phyloP scores from a whole-genome alignment of 2,113 vertebrate genomes.

The Emydocephalus ijimae region DNA sequence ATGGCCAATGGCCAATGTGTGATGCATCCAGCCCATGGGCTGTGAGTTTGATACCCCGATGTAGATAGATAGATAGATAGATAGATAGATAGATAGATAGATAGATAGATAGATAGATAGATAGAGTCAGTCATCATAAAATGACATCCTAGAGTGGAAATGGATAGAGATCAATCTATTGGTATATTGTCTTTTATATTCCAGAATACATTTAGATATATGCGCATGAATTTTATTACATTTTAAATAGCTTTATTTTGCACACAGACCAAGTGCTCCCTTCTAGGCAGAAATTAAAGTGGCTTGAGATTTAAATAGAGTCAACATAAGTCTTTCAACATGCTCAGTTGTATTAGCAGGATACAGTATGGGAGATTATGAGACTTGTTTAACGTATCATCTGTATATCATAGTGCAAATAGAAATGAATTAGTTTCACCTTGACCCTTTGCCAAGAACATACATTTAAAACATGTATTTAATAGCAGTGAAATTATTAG shows the following conservation, averaged over 20 bases:
- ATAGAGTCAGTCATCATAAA: not conserved
- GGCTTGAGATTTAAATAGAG: slow-evolving; percentile 41
- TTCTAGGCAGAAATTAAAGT: slow-evolving; percentile 52
- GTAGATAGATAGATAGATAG: not conserved
- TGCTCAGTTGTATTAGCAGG: slow-evolving; percentile 36
- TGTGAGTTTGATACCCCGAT: too few relatives aligned
- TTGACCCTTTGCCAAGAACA: slow-evolving; percentile 15
- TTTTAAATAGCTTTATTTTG: slow-evolving; percentile 25
- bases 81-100: not conserved
- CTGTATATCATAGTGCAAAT: slow-evolving; percentile 18
- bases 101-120: not conserved
- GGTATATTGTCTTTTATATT: slow-evolving; percentile 37
- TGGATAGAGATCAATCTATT: not conserved
- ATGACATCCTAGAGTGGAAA: not conserved
- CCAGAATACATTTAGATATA: slow-evolving; percentile 35
- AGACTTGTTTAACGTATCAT: slow-evolving; percentile 45
- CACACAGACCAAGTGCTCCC: slow-evolving; percentile 30
- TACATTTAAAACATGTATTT: not conserved
- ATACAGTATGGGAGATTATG: slow-evolving; percentile 19
- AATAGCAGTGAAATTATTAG: not conserved
- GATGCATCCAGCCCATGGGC: too few relatives aligned
- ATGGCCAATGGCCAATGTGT: too few relatives aligned
- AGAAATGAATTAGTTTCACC: not conserved
- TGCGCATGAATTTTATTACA: slow-evolving; percentile 22
- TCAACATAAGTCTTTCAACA: slow-evolving; percentile 50